phyloP scores from a whole-genome alignment of 2,113 vertebrate species.

The Cochlearius cochlearius region DNA sequence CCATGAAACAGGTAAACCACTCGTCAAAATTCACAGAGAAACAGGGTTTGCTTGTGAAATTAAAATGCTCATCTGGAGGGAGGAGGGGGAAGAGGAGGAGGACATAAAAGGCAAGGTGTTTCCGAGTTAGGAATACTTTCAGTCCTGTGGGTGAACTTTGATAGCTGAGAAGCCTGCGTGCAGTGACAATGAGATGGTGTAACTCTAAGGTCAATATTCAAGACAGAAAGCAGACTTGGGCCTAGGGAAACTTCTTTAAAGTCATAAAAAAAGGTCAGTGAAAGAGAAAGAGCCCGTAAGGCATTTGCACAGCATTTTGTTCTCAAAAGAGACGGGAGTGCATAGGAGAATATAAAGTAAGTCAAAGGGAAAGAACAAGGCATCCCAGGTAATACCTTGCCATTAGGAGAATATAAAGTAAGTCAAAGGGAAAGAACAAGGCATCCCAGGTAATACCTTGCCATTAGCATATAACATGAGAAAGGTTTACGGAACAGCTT shows the following conservation, averaged over 20 bases:
- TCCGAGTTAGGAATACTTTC: slow-evolving; percentile 29
- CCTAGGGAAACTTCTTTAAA: slow-evolving; percentile 48
- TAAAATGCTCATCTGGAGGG: not conserved
- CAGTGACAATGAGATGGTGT: not conserved
- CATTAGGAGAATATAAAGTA: slow-evolving; percentile 44
- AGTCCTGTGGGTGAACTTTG: slow-evolving; percentile 52
- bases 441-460: slow-evolving; percentile 4
- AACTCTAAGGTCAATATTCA: slow-evolving; percentile 58
- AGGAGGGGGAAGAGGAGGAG: not conserved
- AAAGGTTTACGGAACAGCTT: not conserved
- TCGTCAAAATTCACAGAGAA: not conserved
- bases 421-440: slow-evolving; percentile 25
- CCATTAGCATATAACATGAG: not conserved
- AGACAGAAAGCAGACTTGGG: slow-evolving; percentile 36
- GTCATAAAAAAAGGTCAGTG: slow-evolving; percentile 35
- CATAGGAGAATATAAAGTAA: slow-evolving; percentile 39
- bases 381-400: slow-evolving; percentile 7
- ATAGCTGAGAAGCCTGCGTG: slow-evolving; percentile 18
- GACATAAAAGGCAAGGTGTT: not conserved
- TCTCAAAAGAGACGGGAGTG: slow-evolving; percentile 10
- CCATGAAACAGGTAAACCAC: slow-evolving; percentile 52
- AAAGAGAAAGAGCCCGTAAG: slow-evolving; percentile 24
- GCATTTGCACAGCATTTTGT: not conserved
- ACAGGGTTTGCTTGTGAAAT: not conserved
- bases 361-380: slow-evolving; percentile 19